A percentile compares a stretch with the other conserved stretches of the same genome.
Conservation (phyloP, 2,113 vertebrate species). For the Dendropsophus ebraccatus region DNA sequence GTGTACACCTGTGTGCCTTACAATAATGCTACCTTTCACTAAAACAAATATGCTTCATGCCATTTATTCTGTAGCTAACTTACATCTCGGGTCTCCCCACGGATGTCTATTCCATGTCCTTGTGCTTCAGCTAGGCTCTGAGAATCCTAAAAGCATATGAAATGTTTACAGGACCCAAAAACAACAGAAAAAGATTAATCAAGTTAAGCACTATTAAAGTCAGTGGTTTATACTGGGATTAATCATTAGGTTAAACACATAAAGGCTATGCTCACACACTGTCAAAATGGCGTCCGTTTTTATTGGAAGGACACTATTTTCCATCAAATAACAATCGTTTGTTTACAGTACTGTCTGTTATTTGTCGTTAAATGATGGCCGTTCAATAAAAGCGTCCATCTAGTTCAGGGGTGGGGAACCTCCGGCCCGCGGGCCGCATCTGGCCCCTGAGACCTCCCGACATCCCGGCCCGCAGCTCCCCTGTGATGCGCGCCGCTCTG, state of each 20-base stretch:
- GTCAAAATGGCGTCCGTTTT: too few species aligned
- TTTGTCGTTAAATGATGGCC: too few species aligned
- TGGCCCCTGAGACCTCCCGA: too few species aligned
- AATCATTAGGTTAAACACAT: background rate
- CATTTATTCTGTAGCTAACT: background rate
- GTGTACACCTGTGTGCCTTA: background rate
- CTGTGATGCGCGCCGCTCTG: too few species aligned
- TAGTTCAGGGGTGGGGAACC: too few species aligned
- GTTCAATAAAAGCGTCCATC: too few species aligned
- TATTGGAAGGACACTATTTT: too few species aligned
- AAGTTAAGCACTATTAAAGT: background rate
- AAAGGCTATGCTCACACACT: too few species aligned
- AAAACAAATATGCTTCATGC: background rate
- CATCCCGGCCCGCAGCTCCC: too few species aligned
- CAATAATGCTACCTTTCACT: background rate
- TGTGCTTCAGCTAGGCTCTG: background rate
- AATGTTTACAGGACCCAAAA: background rate
- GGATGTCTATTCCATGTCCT: background rate
- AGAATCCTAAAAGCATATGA: constrained; percentile 31
- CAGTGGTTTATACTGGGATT: background rate
- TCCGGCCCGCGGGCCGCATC: too few species aligned
- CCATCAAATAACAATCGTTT: too few species aligned
- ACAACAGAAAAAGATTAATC: background rate
- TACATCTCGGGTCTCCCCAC: constrained; percentile 29
- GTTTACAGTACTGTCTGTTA: too few species aligned